Evolutionary conservation across 2,797 vertebrate genomes (phyloP), one percentile per base, ranked within the genome.

Genomic region (Dendrocincla tyrannina): DNA sequence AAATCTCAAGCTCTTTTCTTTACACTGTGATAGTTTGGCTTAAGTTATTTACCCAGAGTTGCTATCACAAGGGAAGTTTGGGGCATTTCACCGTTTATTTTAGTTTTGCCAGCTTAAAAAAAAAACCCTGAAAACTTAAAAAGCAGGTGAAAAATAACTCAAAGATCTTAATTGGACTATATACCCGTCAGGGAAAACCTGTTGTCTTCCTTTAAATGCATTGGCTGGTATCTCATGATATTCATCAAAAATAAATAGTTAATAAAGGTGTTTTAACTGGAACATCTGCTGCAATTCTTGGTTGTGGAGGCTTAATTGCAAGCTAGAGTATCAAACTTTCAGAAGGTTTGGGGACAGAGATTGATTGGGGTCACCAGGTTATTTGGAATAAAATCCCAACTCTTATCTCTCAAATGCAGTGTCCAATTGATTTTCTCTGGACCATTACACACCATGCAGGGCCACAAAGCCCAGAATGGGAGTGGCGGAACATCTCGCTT

Each of bases 381-480:
- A 97, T 97, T 98, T 91, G 80, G 95, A 97, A 98, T 98, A 97
- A 98, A 97, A 97, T 97, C 97, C 97, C 96, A 96, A 96, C 96
- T 96, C 98, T 98, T 99, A 99, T 98, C 98, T 98, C 97, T 98
- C 96, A 97, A 98, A 97, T 83, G 96, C 97, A 98, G 98, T 86
- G 96, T 98, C 98, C 98, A 99, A 99, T 99, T 97, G 98, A 99
- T 99, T 99, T 98, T 98, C 98, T 98, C 96, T 98, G 99, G 98
- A 96, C 98, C 98, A 98, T 99, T 98, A 98, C 98, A 99, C 99
- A 98, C 96, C 77, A 70, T 9, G 16, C 89, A 96, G 27, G 50
- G 92, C 93, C 4, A 30, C 15, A 66, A 83, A 97, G 90, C 92
- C 63, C 60, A 56, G 58, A 76, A 86, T 44, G 76, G 75, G 84